Evolutionary conservation across 2,113 vertebrate species (phyloP), one percentile per base, ranked within the genome.

Genomic region (Sitta europaea): DNA sequence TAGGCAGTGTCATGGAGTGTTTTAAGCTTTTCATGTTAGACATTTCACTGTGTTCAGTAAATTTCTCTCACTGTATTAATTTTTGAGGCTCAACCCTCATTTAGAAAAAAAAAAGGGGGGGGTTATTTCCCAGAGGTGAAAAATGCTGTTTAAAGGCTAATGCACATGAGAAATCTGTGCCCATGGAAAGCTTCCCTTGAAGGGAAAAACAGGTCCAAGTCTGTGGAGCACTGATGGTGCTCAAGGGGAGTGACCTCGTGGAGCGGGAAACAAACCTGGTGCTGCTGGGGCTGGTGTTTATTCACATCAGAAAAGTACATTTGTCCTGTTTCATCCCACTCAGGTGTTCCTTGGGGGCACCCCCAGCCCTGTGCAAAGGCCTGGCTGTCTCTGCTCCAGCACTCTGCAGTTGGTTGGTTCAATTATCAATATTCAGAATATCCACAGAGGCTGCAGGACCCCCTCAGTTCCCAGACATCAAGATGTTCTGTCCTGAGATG

Each of bases 71-170:
- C 4, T 87, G 14, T 48, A 48, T 61, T 87, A 42, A 16, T 55
- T 93, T 63, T 61, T 75, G 53, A 51, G 25, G 20, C 22, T 67
- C 14, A 18, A 14, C 67, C 16, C 7, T 71, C 27, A 55, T 36
- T 73, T 40, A 8, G 42, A 3, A 11, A 8, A 19, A 13, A 29
- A 48, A 38, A 72, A 8, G 4, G 1, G 2, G 3, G 3, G 1
- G 53, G 36, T 80, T 66, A 42, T 65, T 80, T 89, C 31, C 35
- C 12, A n/a, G 51, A 15, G 27, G 47, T 38, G 59, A 51, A 47
- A 5, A 36, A 15, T 12, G 3, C 24, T 63, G 12, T 63, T 57
- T 13, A 51, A 35, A 62, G 55, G 12, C 13, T 54, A 2, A 27
- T 11, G 17, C 36, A 4, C 28, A 18, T 20, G 35, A 6, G 15